These are phyloP conservation scores for Chelmon rostratus DNA, from an alignment of 2,797 vertebrate genomes.

Conservation along the genomic window DNA sequence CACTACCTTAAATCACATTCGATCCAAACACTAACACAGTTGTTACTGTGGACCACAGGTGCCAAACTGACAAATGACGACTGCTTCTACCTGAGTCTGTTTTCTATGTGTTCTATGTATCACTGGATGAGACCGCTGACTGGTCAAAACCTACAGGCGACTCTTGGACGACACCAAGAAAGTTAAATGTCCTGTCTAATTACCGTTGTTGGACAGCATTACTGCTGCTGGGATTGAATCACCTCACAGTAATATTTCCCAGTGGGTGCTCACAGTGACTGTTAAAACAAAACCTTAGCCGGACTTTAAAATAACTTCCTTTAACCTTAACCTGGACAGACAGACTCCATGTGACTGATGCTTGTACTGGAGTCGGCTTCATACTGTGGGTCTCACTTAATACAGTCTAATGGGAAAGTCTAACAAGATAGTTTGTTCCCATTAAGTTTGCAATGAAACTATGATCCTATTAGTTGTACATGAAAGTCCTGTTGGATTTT, in stretches of 20 bases:
- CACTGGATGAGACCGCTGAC: no score
- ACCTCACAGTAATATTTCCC: background rate
- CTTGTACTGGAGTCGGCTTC: background rate
- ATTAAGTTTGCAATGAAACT: constrained; percentile 18
- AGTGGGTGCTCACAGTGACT: background rate
- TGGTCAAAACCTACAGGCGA: no score
- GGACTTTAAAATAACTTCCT: background rate
- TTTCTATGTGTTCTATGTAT: no score
- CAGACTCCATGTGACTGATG: background rate
- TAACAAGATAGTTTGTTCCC: constrained; percentile 5
- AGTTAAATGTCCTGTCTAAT: background rate
- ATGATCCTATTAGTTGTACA: background rate
- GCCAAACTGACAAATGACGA: no score
- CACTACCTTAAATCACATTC: no score
- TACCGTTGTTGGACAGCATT: background rate
- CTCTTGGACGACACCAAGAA: no score
- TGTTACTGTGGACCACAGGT: no score
- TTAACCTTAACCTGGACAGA: background rate
- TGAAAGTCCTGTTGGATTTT: constrained; percentile 15
- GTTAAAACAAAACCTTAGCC: background rate
- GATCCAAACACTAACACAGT: no score
- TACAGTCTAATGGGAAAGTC: background rate
- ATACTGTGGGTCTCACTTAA: background rate
- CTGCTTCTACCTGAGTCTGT: no score
- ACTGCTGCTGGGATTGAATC: background rate